These are phyloP conservation scores for Netelia fuscicornis DNA, from an alignment of 2,888 invertebrate species.

Conservation along the genomic window DNA sequence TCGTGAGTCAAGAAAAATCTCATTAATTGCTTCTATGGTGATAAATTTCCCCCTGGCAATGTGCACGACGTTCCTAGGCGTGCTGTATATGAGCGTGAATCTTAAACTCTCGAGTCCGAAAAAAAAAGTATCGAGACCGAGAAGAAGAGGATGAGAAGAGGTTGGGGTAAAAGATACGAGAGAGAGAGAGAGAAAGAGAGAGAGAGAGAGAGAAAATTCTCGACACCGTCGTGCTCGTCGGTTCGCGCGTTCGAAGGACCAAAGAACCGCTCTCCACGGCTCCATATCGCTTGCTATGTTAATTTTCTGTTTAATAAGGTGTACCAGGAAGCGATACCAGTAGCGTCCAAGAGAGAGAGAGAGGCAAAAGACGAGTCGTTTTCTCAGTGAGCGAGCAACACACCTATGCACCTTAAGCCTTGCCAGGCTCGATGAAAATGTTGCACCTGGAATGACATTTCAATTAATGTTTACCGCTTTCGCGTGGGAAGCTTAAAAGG, in stretches of 20 bases:
- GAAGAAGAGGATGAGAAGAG: too few species aligned
- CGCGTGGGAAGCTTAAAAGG: slow-evolving; percentile 78
- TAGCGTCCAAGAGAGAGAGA: slow-evolving; percentile 36
- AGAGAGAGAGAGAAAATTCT: slow-evolving; percentile 51
- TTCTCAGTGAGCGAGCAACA: slow-evolving; percentile 40
- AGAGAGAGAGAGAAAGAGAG: slow-evolving; percentile 45
- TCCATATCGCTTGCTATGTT: slow-evolving; percentile 79
- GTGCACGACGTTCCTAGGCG: slow-evolving; percentile 77
- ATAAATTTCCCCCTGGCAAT: slow-evolving; percentile 83
- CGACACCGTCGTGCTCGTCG: slow-evolving; percentile 74
- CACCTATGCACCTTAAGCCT: slow-evolving; percentile 56
- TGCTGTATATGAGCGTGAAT: slow-evolving; percentile 65
- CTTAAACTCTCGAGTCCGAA: background rate
- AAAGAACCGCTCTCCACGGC: slow-evolving; percentile 61
- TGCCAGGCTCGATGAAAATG: slow-evolving; percentile 77
- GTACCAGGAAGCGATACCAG: slow-evolving; percentile 80
- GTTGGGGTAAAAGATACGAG: slow-evolving; percentile 10
- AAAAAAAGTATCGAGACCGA: too few species aligned
- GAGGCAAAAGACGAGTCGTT: background rate
- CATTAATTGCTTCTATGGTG: slow-evolving; percentile 84
- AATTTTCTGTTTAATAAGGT: slow-evolving; percentile 83
- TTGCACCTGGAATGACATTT: slow-evolving; percentile 81
- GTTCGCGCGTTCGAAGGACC: slow-evolving; percentile 42
- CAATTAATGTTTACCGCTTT: slow-evolving; percentile 81
- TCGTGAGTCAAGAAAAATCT: slow-evolving; percentile 76